Conservation (phyloP, 2,797 vertebrate species). For the Taenioides sp. region DNA sequence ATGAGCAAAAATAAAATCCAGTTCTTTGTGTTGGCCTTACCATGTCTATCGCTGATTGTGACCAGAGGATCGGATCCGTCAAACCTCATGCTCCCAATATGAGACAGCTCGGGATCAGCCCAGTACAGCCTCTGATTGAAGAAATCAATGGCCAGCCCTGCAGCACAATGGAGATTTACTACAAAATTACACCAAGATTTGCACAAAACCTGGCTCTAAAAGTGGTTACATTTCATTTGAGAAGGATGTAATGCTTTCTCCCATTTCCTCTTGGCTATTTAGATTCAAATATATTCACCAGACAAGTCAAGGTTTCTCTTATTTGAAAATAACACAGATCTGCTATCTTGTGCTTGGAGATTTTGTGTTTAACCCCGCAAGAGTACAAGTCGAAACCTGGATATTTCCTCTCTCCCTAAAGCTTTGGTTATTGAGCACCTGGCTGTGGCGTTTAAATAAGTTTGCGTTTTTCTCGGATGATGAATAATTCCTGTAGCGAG, state of each 20-base stretch:
- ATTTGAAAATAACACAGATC: conserved; percentile 20
- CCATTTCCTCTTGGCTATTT: conserved; percentile 18
- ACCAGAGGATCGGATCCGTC: conserved; percentile 90
- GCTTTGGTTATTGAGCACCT: conserved; percentile 52
- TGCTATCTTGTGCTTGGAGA: conserved; percentile 11
- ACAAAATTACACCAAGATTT: conserved; percentile 60
- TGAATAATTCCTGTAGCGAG: conserved; percentile 61
- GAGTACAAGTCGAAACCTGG: conserved; percentile 44
- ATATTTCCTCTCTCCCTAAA: conserved; percentile 39
- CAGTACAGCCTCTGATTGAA: conserved; percentile 95
- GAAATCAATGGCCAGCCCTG: conserved; percentile 94
- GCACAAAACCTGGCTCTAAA: conserved; percentile 30
- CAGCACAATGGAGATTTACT: conserved; percentile 64
- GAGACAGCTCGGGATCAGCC: conserved; percentile 94
- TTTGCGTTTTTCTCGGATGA: conserved; percentile 63
- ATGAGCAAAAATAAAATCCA: not conserved
- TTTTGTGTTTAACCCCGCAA: conserved; percentile 9
- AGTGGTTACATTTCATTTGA: conserved; percentile 15
- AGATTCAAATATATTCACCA: conserved; percentile 19
- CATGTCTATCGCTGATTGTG: conserved; percentile 88
- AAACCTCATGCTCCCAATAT: conserved; percentile 91
- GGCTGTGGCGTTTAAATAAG: conserved; percentile 52
- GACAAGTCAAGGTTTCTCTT: conserved; percentile 11
- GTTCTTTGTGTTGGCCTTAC: conserved; percentile 68
- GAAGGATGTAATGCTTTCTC: conserved; percentile 9